These are phyloP conservation scores for Labeo catla DNA, from an alignment of 2,113 vertebrate genomes.

Conservation along the genomic window DNA sequence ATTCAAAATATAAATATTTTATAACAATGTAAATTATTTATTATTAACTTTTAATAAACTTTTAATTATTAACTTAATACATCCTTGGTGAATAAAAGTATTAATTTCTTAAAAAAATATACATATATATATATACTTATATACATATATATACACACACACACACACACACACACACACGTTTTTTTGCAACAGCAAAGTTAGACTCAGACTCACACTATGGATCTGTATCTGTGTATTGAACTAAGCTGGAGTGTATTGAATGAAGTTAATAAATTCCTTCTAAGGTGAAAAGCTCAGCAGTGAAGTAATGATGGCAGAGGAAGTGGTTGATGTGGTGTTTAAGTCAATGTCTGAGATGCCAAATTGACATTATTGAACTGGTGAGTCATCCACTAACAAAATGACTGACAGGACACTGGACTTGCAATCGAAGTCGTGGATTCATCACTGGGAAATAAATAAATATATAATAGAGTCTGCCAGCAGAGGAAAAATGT, in stretches of 20 bases:
- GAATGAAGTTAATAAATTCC: conserved; percentile 8
- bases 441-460: conserved; percentile 66
- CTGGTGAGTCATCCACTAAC: conserved; percentile 72
- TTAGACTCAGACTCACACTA: neutral
- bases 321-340: conserved; percentile 59
- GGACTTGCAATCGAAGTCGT: conserved; percentile 75
- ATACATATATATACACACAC: too few relatives aligned
- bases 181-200: too few relatives aligned
- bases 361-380: conserved; percentile 75
- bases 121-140: too few relatives aligned
- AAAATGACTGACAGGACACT: conserved; percentile 76
- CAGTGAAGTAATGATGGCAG: conserved; percentile 22
- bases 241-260: conserved; percentile 8
- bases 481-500: neutral
- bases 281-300: conserved; percentile 23
- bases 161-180: too few relatives aligned
- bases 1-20: too few relatives aligned
- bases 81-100: too few relatives aligned
- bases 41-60: too few relatives aligned
- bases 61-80: too few relatives aligned
- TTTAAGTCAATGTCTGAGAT: conserved; percentile 70
- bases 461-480: neutral
- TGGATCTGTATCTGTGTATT: neutral
- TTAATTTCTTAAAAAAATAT: too few relatives aligned
- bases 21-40: too few relatives aligned